Base-by-base conservation (phyloP, 2,888 invertebrate species). In the Therioaphis trifolii region DNA sequence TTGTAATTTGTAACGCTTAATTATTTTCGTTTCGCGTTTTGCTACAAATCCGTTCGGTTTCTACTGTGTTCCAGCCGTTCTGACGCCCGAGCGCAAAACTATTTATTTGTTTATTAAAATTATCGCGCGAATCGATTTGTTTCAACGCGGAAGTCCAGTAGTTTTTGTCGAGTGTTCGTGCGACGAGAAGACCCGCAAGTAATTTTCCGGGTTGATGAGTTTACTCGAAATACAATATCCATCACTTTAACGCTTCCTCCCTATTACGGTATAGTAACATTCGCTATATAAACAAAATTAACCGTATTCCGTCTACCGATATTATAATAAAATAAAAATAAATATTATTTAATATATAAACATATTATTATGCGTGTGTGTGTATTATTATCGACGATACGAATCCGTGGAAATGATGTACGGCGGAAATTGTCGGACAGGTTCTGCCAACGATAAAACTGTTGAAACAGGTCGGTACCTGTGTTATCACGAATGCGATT, bases 201-300 rank as follows among this genome's bases (percentile, higher is more conserved):
- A 82, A 82, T 82, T 82, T 82, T 82, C 82, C 82, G 12, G 14
- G 40, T 69, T 79, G 68, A 79, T 55, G 78, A 79, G 55, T 79
- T 69, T 40, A 68, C 40, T 55, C 40, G 68, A 68, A 78, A 78
- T 40, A 40, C 18, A 78, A 78, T 78, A 66, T 66, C 35, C 1
- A 52, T 35, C 77, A 24, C 40, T 78, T 78, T 78, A 66, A 78
- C 68, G 68, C 52, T 78, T 68, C 78, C 12, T 52, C n/a, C 68
- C 40, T 29, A n/a, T n/a, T n/a, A n/a, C n/a, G n/a, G 35, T 1
- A 12, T 40, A 49, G 18, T 18, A 40, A 29, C 35, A 29, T 24
- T 35, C 35, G 21, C 74, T 55, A 14, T 24, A 66, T 49, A 66
- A 77, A 77, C 63, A 29, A 66, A 49, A 77, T 77, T 66, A 66